These are phyloP conservation scores for Panulirus ornatus DNA, from an alignment of 1,140 invertebrate species.

Conservation along the genomic window DNA sequence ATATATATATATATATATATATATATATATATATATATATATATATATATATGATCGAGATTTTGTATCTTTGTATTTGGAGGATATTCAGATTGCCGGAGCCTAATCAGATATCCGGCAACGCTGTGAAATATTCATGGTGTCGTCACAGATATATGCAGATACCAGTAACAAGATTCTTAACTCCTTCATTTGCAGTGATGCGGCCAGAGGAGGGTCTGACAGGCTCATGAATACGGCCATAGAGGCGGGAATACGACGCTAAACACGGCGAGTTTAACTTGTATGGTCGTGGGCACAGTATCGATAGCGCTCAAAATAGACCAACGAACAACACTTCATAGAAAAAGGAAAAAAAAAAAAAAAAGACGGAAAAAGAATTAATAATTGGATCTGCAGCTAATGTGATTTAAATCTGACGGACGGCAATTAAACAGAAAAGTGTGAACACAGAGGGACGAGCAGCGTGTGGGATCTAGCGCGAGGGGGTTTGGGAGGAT, in stretches of 20 bases:
- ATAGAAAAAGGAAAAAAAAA: not conserved
- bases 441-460: not conserved
- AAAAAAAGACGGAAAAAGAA: too few relatives aligned
- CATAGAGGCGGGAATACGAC: not conserved
- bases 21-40: too few relatives aligned
- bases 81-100: not conserved
- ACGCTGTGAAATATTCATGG: not conserved
- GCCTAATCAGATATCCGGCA: not conserved
- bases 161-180: slow-evolving; percentile 3
- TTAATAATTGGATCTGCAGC: not conserved
- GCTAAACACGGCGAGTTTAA: not conserved
- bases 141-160: not conserved
- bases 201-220: not conserved
- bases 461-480: too few relatives aligned
- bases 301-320: not conserved
- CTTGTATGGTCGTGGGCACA: not conserved
- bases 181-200: not conserved
- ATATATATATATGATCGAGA: too few relatives aligned
- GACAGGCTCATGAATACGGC: not conserved
- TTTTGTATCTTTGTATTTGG: too few relatives aligned
- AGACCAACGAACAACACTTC: not conserved
- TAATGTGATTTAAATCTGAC: not conserved
- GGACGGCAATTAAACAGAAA: not conserved
- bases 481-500: too few relatives aligned
- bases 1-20: too few relatives aligned